Conservation (phyloP, 2,113 vertebrate species). For the Archilochus colubris region DNA sequence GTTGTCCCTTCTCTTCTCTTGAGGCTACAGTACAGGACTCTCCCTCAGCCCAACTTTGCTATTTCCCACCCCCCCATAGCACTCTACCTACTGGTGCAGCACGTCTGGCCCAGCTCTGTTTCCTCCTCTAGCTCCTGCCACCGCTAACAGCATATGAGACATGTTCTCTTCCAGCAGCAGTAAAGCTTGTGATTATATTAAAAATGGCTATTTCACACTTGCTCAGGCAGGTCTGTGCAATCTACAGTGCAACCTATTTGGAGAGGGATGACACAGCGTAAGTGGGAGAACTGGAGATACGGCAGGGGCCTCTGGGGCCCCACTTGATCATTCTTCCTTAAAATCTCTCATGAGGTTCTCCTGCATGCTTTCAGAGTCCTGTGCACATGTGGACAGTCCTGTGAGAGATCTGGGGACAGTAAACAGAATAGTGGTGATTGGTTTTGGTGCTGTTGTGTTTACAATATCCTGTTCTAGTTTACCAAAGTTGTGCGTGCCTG, state of each 20-base stretch:
- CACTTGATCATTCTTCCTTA: not conserved
- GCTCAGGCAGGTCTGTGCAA: not conserved
- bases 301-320: not conserved
- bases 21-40: not conserved
- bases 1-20: not conserved
- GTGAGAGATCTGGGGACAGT: not conserved
- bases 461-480: not conserved
- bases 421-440: not conserved
- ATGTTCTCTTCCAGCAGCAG: not conserved
- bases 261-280: not conserved
- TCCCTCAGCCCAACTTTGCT: not conserved
- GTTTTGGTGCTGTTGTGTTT: not conserved
- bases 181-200: not conserved
- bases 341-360: not conserved
- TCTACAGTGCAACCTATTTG: not conserved
- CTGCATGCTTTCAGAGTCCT: not conserved
- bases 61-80: not conserved
- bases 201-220: not conserved
- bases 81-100: not conserved
- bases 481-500: not conserved
- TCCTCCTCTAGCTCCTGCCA: not conserved
- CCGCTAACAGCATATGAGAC: not conserved
- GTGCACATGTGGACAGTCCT: accelerated
- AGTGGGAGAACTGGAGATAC: not conserved
- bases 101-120: not conserved